phyloP scores from a whole-genome alignment of 2,888 invertebrate species.

The Cerastis leucographa region DNA sequence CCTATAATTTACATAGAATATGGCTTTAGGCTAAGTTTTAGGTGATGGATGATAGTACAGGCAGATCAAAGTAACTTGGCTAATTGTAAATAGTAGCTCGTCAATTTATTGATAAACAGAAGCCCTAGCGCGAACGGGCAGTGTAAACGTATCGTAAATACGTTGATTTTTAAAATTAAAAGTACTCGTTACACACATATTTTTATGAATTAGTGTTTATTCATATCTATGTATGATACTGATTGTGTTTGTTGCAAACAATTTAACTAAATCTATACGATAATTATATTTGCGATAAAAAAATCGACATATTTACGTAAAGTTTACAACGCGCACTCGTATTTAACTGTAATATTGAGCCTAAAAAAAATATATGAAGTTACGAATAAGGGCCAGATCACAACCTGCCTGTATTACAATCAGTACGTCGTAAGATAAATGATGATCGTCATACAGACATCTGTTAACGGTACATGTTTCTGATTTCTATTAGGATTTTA shows the following conservation, averaged over 20 bases:
- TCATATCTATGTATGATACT: too few relatives aligned
- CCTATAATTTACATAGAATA: slow-evolving; percentile 69
- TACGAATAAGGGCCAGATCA: background rate
- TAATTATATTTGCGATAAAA: too few relatives aligned
- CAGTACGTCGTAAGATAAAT: slow-evolving; percentile 3
- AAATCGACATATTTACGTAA: too few relatives aligned
- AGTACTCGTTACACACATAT: too few relatives aligned
- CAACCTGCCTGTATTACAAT: slow-evolving; percentile 28
- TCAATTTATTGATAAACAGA: background rate
- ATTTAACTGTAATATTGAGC: background rate
- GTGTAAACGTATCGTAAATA: too few relatives aligned
- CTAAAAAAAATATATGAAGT: background rate
- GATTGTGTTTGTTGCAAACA: too few relatives aligned
- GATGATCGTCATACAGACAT: slow-evolving; percentile 6
- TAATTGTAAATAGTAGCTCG: background rate
- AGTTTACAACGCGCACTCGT: too few relatives aligned
- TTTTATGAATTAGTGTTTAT: too few relatives aligned
- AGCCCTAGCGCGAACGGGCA: too few relatives aligned
- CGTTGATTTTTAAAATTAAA: too few relatives aligned
- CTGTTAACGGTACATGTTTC: background rate
- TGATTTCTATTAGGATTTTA: background rate
- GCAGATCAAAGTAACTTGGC: background rate
- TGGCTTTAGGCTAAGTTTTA: slow-evolving; percentile 63
- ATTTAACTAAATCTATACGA: too few relatives aligned
- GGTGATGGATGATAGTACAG: slow-evolving; percentile 31